Evolutionary conservation across 2,797 vertebrate species (phyloP), one percentile per base, ranked within the genome.

Genomic region (Gymnocypris eckloni): DNA sequence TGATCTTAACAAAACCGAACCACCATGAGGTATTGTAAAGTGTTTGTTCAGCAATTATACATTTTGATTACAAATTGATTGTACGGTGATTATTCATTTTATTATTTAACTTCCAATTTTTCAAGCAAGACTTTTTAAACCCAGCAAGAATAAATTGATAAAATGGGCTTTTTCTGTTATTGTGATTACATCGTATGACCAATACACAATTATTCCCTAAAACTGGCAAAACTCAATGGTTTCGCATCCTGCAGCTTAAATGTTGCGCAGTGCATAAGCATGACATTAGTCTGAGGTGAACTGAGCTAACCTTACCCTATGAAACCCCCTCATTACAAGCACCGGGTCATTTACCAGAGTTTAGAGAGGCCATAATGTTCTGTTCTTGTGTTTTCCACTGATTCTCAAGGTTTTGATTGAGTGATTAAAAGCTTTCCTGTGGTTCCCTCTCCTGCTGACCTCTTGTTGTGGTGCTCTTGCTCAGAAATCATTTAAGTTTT

Each of bases 351-450:
- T 86, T 88, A 75, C 69, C 28, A 72, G 25, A 79, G 82, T 86
- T 86, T 86, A 80, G 28, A 77, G 78, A 56, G 66, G 43, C 25
- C n/a, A 12, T 71, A 85, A 81, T 69, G 69, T 83, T 87, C 41
- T 59, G 50, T 82, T 70, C 69, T 73, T 41, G 61, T 81, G 41
- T 84, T 67, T 77, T 52, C 59, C 70, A 15, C 71, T 86, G 85
- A 84, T 70, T 72, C 72, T 54, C 80, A 70, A 87, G 67, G 70
- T 79, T 86, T 86, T 85, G 82, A 87, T 85, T 76, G 70, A 88
- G 79, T 85, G 69, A 86, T 86, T 86, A 86, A 88, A 88, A 83
- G 82, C 59, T 78, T 66, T 80, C 82, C 86, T 22, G 81, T 86
- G 43, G 70, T 59, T 52, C 22, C 1, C 79, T 81, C 59, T 59